Evolutionary conservation across 2,113 vertebrate species (phyloP), one percentile per base, ranked within the genome.

Genomic region (Lepisosteus osseus): DNA sequence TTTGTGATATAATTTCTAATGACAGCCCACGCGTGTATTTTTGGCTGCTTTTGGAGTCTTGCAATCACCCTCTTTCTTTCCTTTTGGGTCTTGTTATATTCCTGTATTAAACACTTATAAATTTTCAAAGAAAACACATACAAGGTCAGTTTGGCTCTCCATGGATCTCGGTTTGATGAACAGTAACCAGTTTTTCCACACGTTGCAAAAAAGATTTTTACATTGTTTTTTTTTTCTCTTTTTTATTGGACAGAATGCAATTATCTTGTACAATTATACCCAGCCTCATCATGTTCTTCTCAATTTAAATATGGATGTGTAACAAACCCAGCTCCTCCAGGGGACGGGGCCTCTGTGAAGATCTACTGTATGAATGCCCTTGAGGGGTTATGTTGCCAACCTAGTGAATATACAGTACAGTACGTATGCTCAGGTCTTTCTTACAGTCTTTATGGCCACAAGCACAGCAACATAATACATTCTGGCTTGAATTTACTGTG

Each of bases 281-380:
- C 43, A 14, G 73, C 42, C 62, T 55, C 68, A 66, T 75, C 17
- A 5, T 55, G 54, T 61, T 66, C 15, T 56, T 65, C 42, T n/a
- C 61, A 56, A 70, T 70, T 67, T 75, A 64, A 75, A 75, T 75
- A 75, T 70, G 73, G 73, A 64, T 70, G 68, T 70, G 68, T 71
- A 70, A 70, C 70, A 59, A 68, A 43, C 73, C 43, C 8, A 2
- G 43, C 3, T 45, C 69, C 68, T 42, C 55, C 6, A 44, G 68
- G 62, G 73, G 43, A 41, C 14, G 3, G 44, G 54, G 57, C 73
- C 68, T 54, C 15, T 63, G 47, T 70, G 54, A 64, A 56, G 54
- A 29, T 29, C 29, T 29, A 29, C 67, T 4, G 54, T 40, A 12
- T 45, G 3, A 45, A 40, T 74, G 72, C 72, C 72, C 72, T 74